Conservation (phyloP, 1,140 invertebrate genomes). For the Ridgeia piscesae region DNA sequence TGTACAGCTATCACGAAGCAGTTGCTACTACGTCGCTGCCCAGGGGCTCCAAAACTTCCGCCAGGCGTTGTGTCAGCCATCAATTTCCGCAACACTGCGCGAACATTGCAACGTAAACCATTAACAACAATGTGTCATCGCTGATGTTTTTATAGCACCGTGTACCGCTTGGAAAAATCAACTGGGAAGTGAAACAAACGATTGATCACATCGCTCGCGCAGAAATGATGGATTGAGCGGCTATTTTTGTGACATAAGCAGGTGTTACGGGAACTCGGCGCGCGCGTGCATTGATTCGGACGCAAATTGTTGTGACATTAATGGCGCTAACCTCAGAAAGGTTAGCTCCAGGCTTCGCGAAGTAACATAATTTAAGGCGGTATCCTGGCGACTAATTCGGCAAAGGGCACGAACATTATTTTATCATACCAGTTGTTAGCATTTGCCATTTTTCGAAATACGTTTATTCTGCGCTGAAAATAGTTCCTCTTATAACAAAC, state of each 20-base stretch:
- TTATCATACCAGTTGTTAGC: not conserved
- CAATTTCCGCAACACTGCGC: not conserved
- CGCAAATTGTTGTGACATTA: conserved; percentile 1
- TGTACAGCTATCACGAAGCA: not conserved
- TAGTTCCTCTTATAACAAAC: not conserved
- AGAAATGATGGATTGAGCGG: not conserved
- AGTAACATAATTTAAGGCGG: not conserved
- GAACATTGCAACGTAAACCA: not conserved
- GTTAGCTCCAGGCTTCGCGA: not conserved
- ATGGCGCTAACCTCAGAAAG: not conserved
- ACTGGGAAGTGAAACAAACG: not conserved
- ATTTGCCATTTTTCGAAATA: not conserved
- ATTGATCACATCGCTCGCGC: not conserved
- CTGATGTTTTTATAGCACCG: not conserved
- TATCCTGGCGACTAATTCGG: not conserved
- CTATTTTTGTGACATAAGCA: not conserved
- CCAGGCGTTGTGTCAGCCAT: not conserved
- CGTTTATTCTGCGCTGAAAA: too few relatives aligned
- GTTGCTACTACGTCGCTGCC: not conserved
- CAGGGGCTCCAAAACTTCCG: not conserved
- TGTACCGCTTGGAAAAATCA: not conserved
- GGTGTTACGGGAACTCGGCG: not conserved
- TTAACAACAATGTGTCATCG: not conserved
- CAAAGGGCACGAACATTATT: not conserved
- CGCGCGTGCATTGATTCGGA: not conserved